Base-by-base conservation (phyloP, 35 echinoderm and acorn worm species). In the Eucidaris tribuloides region DNA sequence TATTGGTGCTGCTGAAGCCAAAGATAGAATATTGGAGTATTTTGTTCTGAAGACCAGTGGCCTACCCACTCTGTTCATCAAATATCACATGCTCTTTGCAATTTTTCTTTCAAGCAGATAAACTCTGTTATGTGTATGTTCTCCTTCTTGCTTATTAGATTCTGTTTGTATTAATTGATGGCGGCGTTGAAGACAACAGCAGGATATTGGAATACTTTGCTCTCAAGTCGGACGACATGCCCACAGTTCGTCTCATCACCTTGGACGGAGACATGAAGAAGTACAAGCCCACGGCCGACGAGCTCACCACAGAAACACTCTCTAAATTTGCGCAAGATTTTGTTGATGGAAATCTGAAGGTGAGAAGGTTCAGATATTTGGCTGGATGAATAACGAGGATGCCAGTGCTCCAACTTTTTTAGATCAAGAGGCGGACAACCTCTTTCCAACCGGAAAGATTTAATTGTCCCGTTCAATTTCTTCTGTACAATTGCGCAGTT, bases 191-290 rank as follows among this genome's bases (percentile, higher is more conserved):
- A 14, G 55, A 28, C 40, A 99, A 99, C 56, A 71, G 39, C 40
- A 79, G 96, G 56, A 99, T 99, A 44, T 57, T 93, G 2, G 96
- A 99, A 61, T 99, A 90, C 79, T 99, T 99, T 81, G 90, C 82
- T 48, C 83, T 99, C 34, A 65, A 84, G 41, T 78, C 86, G 9
- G 96, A 93, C 0, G 83, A 93, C 20, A 28, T 92, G 3, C 96
- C 96, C 19, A 87, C 96, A 19, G 85, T 99, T 38, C 62, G 96
- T 44, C 70, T 99, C 60, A 99, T 99, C 59, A 89, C 87, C 18
- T 63, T 99, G 30, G 90, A 85, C 65, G 96, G 83, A 7, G 96
- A 99, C 76, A 99, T 99, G 96, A 93, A 92, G 91, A 99, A 99
- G 76, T 99, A 79, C 70, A 93, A 90, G 71, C 96, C 96, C 68